These are phyloP conservation scores for Harpalus rubripes DNA, from an alignment of 2,888 invertebrate species.

Conservation along the genomic window DNA sequence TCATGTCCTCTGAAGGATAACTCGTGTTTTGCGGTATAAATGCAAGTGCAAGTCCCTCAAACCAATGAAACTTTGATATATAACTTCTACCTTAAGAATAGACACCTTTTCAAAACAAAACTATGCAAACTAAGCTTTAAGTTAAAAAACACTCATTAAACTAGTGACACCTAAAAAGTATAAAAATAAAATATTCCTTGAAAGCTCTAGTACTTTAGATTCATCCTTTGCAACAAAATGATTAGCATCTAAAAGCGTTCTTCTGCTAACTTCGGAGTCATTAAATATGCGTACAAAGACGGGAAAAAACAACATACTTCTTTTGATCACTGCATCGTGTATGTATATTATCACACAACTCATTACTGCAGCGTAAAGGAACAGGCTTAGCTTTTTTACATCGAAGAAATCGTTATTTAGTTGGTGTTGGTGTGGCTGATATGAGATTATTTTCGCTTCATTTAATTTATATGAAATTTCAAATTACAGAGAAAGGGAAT, in stretches of 20 bases:
- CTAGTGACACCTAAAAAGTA: slow-evolving; percentile 15
- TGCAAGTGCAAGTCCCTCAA: no score
- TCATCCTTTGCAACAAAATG: slow-evolving; percentile 31
- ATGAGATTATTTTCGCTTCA: slow-evolving; percentile 27
- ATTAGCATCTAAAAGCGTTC: slow-evolving; percentile 48
- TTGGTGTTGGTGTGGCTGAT: not conserved
- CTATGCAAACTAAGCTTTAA: not conserved
- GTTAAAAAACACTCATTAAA: not conserved
- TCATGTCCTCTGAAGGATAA: no score
- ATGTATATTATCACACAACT: slow-evolving; percentile 35
- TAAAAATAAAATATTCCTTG: slow-evolving; percentile 8
- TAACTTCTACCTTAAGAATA: not conserved
- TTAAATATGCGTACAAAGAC: slow-evolving; percentile 45
- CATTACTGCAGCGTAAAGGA: slow-evolving; percentile 5
- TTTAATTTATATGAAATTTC: slow-evolving; percentile 34
- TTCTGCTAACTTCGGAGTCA: slow-evolving; percentile 30
- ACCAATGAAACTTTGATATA: no score
- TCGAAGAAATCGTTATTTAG: not conserved
- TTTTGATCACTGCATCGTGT: slow-evolving; percentile 27
- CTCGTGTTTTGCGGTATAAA: no score
- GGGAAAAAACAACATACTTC: slow-evolving; percentile 18
- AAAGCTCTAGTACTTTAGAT: slow-evolving; percentile 22
- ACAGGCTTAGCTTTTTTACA: slow-evolving; percentile 19
- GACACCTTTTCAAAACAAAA: not conserved
- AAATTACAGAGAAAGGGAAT: not conserved